A percentile compares a stretch with the other conserved stretches of the same genome.
Conservation (phyloP, 2,888 invertebrate species). For the Agrotis segetum region DNA sequence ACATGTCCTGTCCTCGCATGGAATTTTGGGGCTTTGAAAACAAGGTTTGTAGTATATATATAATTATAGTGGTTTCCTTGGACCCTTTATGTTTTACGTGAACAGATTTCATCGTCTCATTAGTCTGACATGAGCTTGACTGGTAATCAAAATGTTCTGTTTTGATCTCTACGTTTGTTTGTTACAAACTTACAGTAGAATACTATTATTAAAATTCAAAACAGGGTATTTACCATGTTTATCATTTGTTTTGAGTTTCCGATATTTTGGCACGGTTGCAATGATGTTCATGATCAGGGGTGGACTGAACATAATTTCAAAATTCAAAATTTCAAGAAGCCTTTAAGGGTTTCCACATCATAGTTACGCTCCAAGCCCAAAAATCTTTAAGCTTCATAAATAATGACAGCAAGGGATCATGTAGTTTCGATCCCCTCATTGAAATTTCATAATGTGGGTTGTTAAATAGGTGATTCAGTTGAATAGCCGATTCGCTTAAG, state of each 20-base stretch:
- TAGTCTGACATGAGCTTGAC: conserved; percentile 25
- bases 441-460: conserved; percentile 52
- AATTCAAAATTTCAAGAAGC: too few species aligned
- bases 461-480: conserved; percentile 46
- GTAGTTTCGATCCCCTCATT: conserved; percentile 47
- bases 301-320: too few species aligned
- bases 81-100: conserved; percentile 61
- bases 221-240: too few species aligned
- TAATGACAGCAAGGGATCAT: conserved; percentile 42
- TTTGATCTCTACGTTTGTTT: neutral
- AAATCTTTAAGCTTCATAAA: conserved; percentile 28
- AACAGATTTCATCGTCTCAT: conserved; percentile 48
- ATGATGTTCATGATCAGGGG: too few species aligned
- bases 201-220: too few species aligned
- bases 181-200: too few species aligned
- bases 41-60: conserved; percentile 19
- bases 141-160: conserved; percentile 32
- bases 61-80: conserved; percentile 34
- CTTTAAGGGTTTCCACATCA: neutral
- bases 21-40: conserved; percentile 55
- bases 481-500: conserved; percentile 36
- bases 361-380: conserved; percentile 13
- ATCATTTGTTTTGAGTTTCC: too few species aligned
- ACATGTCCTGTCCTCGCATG: conserved; percentile 62
- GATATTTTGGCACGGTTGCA: too few species aligned